A percentile compares a stretch with the other conserved stretches of the same genome.
Conservation (phyloP, 2,888 invertebrate species). For the Pediacus dermestoides region DNA sequence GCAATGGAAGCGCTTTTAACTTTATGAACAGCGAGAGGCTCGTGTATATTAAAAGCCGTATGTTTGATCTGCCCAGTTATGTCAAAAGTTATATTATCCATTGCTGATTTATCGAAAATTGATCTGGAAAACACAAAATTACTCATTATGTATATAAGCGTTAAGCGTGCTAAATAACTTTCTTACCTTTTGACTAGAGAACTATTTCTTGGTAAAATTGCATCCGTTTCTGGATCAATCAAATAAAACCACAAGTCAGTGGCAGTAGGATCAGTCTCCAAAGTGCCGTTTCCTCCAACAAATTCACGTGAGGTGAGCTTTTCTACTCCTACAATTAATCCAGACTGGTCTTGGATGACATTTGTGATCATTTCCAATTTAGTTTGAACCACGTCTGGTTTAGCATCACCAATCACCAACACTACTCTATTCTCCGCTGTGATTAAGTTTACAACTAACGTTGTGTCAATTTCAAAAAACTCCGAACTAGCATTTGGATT, state of each 20-base stretch:
- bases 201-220: slow-evolving; percentile 70
- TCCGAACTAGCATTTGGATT: slow-evolving; percentile 64
- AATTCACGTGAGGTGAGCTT: slow-evolving; percentile 75
- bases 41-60: slow-evolving; percentile 65
- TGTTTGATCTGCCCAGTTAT: slow-evolving; percentile 67
- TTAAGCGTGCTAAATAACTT: not conserved
- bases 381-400: slow-evolving; percentile 63
- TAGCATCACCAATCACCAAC: slow-evolving; percentile 69
- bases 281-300: slow-evolving; percentile 69
- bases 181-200: slow-evolving; percentile 65
- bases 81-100: slow-evolving; percentile 65
- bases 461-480: slow-evolving; percentile 61
- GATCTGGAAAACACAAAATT: slow-evolving; percentile 46
- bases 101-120: slow-evolving; percentile 59
- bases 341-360: slow-evolving; percentile 68
- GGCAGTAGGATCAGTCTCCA: slow-evolving; percentile 66
- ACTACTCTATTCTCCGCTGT: slow-evolving; percentile 74
- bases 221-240: slow-evolving; percentile 73
- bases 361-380: slow-evolving; percentile 57
- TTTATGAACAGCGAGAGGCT: slow-evolving; percentile 53
- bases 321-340: slow-evolving; percentile 76
- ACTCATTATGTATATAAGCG: slow-evolving; percentile 12
- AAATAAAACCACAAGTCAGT: slow-evolving; percentile 88
- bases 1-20: slow-evolving; percentile 48
- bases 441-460: slow-evolving; percentile 75